These are phyloP conservation scores for Chrysomela aeneicollis DNA, from an alignment of 2,888 invertebrate species.

Conservation along the genomic window DNA sequence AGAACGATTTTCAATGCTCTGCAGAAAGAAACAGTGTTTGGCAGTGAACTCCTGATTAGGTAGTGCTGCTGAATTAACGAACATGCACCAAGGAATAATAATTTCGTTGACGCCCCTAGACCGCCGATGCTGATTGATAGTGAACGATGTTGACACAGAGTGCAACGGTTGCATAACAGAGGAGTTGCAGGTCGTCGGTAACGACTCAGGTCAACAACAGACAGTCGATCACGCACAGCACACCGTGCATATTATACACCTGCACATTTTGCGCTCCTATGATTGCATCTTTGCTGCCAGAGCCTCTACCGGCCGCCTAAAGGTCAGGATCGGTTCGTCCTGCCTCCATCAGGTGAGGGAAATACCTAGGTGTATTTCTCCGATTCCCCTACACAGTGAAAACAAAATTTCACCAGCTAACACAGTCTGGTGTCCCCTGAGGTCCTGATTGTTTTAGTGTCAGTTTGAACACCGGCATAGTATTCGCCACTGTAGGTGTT, in stretches of 20 bases:
- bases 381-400: too few species aligned
- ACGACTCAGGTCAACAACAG: slow-evolving; percentile 56
- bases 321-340: background rate
- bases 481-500: too few species aligned
- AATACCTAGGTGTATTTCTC: too few species aligned
- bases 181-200: slow-evolving; percentile 54
- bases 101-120: slow-evolving; percentile 31
- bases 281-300: background rate
- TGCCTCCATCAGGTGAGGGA: too few species aligned
- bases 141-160: slow-evolving; percentile 52
- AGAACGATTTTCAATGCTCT: too few species aligned
- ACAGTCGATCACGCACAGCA: slow-evolving; percentile 56
- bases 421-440: too few species aligned
- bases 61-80: too few species aligned
- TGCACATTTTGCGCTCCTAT: slow-evolving; percentile 42
- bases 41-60: too few species aligned
- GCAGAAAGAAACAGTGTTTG: too few species aligned
- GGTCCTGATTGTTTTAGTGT: too few species aligned
- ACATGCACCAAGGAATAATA: slow-evolving; percentile 31
- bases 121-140: slow-evolving; percentile 44
- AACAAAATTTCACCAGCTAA: too few species aligned
- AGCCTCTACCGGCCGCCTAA: background rate
- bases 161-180: slow-evolving; percentile 55
- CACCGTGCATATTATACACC: slow-evolving; percentile 39
- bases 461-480: too few species aligned